Evolutionary conservation across 2,113 vertebrate species (phyloP).

Genomic region (Ptychochromis oligacanthus): DNA sequence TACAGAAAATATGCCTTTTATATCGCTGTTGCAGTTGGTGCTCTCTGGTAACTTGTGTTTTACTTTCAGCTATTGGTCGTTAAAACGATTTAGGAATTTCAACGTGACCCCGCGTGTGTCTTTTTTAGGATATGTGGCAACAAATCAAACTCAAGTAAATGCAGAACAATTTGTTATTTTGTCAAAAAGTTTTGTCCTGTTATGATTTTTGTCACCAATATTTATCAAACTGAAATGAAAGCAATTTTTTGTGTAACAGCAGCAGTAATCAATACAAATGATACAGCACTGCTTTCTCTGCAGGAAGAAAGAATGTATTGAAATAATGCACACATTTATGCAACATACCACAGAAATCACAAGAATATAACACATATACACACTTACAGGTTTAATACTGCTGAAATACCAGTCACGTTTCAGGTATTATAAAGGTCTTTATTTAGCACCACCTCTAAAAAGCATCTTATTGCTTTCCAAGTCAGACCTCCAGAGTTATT

Average conservation of each 20-base stretch:
- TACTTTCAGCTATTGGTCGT: not conserved
- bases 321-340: conserved; percentile 1
- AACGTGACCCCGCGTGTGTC: too few species aligned
- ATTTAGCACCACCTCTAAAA: not conserved
- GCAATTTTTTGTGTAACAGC: not conserved
- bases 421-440: not conserved
- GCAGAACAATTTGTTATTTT: not conserved
- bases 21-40: not conserved
- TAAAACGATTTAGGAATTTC: not conserved
- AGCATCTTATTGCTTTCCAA: not conserved
- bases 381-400: not conserved
- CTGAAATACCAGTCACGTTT: not conserved
- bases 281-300: not conserved
- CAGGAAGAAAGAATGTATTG: not conserved
- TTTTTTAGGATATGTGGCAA: not conserved
- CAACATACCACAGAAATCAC: not conserved
- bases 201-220: not conserved
- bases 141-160: not conserved
- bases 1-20: conserved; percentile 7
- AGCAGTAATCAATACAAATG: not conserved
- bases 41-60: not conserved
- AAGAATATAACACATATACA: not conserved
- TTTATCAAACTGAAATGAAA: not conserved
- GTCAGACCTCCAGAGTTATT: not conserved
- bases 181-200: not conserved